A percentile compares a stretch with the other conserved stretches of the same genome.
Evolutionary conservation across 2,113 vertebrate species (phyloP).

Genomic region (Sterna hirundo): DNA sequence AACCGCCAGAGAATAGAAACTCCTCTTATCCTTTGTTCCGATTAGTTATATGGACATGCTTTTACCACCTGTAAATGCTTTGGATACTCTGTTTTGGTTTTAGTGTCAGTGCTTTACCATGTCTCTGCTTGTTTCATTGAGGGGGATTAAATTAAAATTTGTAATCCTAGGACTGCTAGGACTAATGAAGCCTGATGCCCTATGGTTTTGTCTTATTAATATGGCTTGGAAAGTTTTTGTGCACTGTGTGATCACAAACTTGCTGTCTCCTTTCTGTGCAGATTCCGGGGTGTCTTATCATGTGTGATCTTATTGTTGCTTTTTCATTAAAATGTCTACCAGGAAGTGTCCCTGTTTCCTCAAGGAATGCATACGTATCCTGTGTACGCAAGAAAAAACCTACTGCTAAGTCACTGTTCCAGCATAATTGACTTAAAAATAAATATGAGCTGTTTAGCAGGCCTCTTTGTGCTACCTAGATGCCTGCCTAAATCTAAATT

Average conservation of each 20-base stretch:
- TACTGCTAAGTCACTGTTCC: neutral
- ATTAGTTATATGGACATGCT: neutral
- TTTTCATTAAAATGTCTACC: neutral
- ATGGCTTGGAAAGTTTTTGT: neutral
- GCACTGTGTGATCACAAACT: neutral
- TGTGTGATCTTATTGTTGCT: neutral
- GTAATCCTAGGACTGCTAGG: neutral
- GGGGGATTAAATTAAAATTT: neutral
- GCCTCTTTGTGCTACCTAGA: neutral
- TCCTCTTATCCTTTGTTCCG: neutral
- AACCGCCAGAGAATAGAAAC: neutral
- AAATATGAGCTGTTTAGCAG: neutral
- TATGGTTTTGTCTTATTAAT: neutral
- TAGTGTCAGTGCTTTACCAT: neutral
- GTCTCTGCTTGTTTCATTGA: neutral
- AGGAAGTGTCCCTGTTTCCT: neutral
- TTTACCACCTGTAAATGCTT: neutral
- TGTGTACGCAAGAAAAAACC: neutral
- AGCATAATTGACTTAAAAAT: neutral
- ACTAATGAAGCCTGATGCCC: neutral
- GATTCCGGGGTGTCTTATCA: neutral
- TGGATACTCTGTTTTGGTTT: neutral
- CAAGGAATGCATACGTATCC: neutral
- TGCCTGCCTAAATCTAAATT: neutral
- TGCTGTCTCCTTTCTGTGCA: neutral